Percentiles rank a stretch among this genome's conserved stretches.
Evolutionary conservation across 2,888 invertebrate species (phyloP).

Genomic region (Liposcelis brunnea): DNA sequence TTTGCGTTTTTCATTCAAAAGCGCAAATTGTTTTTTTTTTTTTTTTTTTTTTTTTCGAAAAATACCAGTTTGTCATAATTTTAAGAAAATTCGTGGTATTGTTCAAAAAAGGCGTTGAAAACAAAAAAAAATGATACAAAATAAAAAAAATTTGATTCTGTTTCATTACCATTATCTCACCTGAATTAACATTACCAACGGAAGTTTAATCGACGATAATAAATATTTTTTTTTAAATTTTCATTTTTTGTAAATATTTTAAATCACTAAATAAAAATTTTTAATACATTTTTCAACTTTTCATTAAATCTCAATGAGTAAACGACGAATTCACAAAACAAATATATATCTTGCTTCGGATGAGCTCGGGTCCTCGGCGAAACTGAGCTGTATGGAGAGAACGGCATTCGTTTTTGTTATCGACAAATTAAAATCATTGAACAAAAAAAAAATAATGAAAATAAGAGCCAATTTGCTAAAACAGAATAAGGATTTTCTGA

Average conservation of each 20-base stretch:
- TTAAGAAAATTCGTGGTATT: slow-evolving; percentile 12
- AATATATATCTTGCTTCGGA: too few species aligned
- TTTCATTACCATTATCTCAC: neutral
- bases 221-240: slow-evolving; percentile 8
- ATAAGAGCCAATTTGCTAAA: neutral
- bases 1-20: too few species aligned
- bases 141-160: neutral
- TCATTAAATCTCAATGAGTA: neutral
- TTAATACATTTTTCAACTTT: slow-evolving; percentile 3
- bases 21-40: too few species aligned
- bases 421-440: too few species aligned
- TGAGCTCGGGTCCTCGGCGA: too few species aligned
- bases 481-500: neutral
- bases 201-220: slow-evolving; percentile 13
- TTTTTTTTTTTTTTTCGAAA: too few species aligned
- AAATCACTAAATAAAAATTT: neutral
- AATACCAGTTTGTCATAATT: too few species aligned
- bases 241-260: slow-evolving; percentile 3
- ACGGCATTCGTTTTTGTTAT: neutral
- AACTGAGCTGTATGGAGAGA: slow-evolving; percentile 1
- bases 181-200: slow-evolving; percentile 10
- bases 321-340: neutral
- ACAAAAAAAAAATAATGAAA: too few species aligned
- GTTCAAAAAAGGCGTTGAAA: neutral
- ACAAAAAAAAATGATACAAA: slow-evolving; percentile 2